A percentile compares a stretch with the other conserved stretches of the same genome.
These are phyloP conservation scores for Mormoops blainvillei DNA, from an alignment of 2,113 vertebrate genomes.

Conservation along the genomic window DNA sequence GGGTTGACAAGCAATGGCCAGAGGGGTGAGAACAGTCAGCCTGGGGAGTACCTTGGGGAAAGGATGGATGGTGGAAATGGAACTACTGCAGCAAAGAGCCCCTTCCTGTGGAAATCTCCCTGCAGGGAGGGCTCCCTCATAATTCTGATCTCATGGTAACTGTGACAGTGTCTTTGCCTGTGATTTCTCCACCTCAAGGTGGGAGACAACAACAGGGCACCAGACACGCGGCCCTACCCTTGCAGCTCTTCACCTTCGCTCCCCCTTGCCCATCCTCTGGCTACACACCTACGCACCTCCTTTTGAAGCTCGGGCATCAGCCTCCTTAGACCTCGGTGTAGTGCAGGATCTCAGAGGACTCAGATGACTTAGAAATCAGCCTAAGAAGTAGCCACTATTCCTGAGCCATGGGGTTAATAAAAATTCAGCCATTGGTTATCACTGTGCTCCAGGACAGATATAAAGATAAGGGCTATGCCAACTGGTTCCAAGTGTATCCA, in stretches of 20 bases:
- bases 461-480: background rate
- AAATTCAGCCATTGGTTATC: background rate
- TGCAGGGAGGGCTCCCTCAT: background rate
- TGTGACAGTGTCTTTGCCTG: background rate
- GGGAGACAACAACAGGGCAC: background rate
- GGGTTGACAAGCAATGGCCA: background rate
- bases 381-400: background rate
- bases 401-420: background rate
- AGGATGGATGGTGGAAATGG: background rate
- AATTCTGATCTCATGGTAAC: background rate
- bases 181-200: background rate
- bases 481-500: background rate
- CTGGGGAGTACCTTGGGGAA: background rate
- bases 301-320: background rate
- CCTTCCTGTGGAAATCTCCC: background rate
- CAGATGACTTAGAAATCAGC: background rate
- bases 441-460: background rate
- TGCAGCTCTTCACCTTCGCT: background rate
- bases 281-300: fast-evolving
- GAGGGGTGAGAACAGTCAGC: background rate
- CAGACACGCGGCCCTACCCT: background rate
- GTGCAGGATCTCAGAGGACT: background rate
- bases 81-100: background rate
- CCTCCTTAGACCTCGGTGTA: background rate
- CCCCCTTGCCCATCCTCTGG: background rate